Conservation (phyloP, 1,140 invertebrate species). For the Rhopalosiphum maidis region DNA sequence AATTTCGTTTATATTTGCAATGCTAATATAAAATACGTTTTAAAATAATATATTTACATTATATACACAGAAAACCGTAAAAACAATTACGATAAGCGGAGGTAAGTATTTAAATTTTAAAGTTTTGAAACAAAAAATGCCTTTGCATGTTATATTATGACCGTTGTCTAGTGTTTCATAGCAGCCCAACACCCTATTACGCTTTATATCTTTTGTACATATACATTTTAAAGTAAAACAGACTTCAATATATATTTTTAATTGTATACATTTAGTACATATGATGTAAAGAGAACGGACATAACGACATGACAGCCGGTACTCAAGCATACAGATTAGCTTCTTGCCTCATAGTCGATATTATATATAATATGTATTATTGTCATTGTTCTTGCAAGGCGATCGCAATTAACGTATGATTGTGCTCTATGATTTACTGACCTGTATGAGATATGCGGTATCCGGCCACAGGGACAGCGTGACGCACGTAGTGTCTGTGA, state of each 20-base stretch:
- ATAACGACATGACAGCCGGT: background rate
- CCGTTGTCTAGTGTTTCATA: background rate
- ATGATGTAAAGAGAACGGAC: background rate
- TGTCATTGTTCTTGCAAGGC: background rate
- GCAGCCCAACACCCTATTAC: too few relatives aligned
- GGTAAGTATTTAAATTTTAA: background rate
- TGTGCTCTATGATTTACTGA: slow-evolving; percentile 61
- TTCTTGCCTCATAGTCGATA: background rate
- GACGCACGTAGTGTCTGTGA: slow-evolving; percentile 78
- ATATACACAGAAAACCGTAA: background rate
- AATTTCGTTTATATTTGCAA: slow-evolving; percentile 3
- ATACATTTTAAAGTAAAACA: background rate
- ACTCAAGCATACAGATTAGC: background rate
- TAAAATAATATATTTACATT: background rate
- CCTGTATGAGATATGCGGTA: slow-evolving; percentile 80
- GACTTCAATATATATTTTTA: background rate
- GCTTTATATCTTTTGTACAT: background rate
- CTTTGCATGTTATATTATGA: background rate
- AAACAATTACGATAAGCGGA: background rate
- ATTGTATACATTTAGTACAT: background rate
- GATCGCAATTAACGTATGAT: background rate
- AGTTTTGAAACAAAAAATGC: background rate
- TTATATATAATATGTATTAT: background rate
- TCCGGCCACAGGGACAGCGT: slow-evolving; percentile 81
- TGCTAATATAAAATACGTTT: background rate